phyloP scores from a whole-genome alignment of 2,888 invertebrate genomes.

The Meiosimyza decipiens region DNA sequence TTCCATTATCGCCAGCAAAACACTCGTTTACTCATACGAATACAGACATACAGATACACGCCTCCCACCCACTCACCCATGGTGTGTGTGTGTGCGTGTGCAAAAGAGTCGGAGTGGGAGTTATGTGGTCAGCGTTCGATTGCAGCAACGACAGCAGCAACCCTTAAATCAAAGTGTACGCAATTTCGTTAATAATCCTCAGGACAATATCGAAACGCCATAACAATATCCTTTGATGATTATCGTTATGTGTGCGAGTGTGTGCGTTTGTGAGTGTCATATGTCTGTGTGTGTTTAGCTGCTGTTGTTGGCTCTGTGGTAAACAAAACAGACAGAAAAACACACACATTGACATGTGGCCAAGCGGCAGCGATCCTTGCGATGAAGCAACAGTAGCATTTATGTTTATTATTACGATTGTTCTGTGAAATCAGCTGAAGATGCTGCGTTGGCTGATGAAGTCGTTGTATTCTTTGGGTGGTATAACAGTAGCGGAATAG shows the following conservation, averaged over 20 bases:
- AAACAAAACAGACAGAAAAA: neutral
- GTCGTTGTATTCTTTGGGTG: slow-evolving; percentile 10
- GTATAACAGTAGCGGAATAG: neutral
- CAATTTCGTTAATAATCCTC: slow-evolving; percentile 66
- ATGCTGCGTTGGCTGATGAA: slow-evolving; percentile 21
- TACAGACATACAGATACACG: slow-evolving; percentile 1
- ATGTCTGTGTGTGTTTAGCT: neutral
- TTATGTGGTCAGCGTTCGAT: slow-evolving; percentile 30
- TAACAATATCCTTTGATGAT: slow-evolving; percentile 66
- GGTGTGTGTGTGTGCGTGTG: neutral
- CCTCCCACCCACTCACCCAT: neutral
- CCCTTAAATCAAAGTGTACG: slow-evolving; percentile 65
- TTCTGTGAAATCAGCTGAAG: slow-evolving; percentile 51
- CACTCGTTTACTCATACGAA: slow-evolving; percentile 17
- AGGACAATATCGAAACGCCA: slow-evolving; percentile 65
- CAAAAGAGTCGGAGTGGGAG: neutral
- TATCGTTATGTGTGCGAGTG: slow-evolving; percentile 50
- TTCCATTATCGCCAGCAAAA: slow-evolving; percentile 24
- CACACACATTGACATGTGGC: neutral
- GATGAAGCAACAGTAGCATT: slow-evolving; percentile 55
- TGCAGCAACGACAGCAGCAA: slow-evolving; percentile 47
- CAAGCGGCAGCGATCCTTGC: slow-evolving; percentile 25
- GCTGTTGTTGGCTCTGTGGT: slow-evolving; percentile 12
- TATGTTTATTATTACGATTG: slow-evolving; percentile 59
- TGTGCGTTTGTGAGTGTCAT: neutral